Evolutionary conservation across 2,113 vertebrate genomes (phyloP).

Genomic region (Chitala chitala): DNA sequence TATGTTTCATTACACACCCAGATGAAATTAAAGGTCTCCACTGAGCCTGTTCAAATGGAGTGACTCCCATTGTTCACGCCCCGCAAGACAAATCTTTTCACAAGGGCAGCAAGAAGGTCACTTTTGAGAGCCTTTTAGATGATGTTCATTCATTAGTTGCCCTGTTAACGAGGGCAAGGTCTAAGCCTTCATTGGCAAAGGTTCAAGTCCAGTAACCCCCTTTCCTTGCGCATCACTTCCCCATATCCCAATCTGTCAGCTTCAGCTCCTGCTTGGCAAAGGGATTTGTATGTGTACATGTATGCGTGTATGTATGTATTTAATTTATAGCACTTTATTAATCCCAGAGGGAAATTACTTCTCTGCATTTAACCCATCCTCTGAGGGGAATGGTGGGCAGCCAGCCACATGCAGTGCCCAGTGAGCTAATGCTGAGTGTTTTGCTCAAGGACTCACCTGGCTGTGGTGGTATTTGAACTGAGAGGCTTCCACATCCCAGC

Average conservation of each 20-base stretch:
- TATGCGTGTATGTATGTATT: too few species aligned
- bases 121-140: conserved; percentile 34
- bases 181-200: conserved; percentile 34
- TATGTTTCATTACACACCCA: conserved; percentile 6
- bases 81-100: conserved; percentile 17
- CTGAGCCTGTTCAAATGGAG: conserved; percentile 5
- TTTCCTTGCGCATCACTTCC: neutral
- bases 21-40: conserved; percentile 5
- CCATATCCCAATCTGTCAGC: conserved; percentile 28
- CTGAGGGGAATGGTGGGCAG: too few species aligned
- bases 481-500: too few species aligned
- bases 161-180: conserved; percentile 46
- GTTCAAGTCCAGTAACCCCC: conserved; percentile 45
- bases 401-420: too few species aligned
- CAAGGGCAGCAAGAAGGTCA: conserved; percentile 19
- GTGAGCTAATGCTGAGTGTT: too few species aligned
- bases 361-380: too few species aligned
- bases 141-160: conserved; percentile 48
- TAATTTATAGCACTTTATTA: too few species aligned
- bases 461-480: too few species aligned
- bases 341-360: too few species aligned
- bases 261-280: too few species aligned
- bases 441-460: too few species aligned
- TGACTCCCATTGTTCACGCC: neutral
- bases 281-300: too few species aligned